Conservation (phyloP, 2,888 invertebrate genomes). For the Campoplex nolae region DNA sequence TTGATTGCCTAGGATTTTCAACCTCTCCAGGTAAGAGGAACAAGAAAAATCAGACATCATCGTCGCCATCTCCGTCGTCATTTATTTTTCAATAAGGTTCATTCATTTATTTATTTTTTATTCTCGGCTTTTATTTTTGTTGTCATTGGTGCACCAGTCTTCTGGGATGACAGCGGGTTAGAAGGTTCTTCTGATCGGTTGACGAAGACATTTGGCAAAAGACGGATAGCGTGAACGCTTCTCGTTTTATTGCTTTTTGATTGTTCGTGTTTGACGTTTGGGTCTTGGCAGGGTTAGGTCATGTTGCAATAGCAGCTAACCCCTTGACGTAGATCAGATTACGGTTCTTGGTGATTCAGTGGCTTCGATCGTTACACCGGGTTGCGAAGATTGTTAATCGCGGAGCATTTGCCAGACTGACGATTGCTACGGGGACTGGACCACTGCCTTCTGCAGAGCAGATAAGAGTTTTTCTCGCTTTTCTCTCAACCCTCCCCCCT, state of each 20-base stretch:
- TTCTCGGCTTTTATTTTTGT: background rate
- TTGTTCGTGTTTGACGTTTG: background rate
- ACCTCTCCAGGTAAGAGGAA: slow-evolving; percentile 81
- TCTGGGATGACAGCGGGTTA: background rate
- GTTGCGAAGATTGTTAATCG: slow-evolving; percentile 21
- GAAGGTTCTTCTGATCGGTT: background rate
- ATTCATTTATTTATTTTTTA: background rate
- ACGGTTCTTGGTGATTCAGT: slow-evolving; percentile 23
- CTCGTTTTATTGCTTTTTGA: background rate
- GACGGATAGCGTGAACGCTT: background rate
- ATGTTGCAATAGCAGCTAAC: slow-evolving; percentile 23
- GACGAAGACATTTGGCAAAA: background rate
- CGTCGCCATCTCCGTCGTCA: background rate
- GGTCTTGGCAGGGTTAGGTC: slow-evolving; percentile 2
- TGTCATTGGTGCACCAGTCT: slow-evolving; percentile 7
- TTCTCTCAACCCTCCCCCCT: background rate
- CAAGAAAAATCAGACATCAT: background rate
- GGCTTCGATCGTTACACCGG: slow-evolving; percentile 7
- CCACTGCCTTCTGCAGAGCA: background rate
- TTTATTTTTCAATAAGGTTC: background rate
- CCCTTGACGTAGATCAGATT: slow-evolving; percentile 22
- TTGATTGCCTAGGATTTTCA: slow-evolving; percentile 82
- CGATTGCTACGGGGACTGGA: background rate
- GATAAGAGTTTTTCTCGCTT: slow-evolving; percentile 1
- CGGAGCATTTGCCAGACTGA: background rate